Conservation (phyloP, 2,113 vertebrate species). For the Stomatorhinus ivindoensis region DNA sequence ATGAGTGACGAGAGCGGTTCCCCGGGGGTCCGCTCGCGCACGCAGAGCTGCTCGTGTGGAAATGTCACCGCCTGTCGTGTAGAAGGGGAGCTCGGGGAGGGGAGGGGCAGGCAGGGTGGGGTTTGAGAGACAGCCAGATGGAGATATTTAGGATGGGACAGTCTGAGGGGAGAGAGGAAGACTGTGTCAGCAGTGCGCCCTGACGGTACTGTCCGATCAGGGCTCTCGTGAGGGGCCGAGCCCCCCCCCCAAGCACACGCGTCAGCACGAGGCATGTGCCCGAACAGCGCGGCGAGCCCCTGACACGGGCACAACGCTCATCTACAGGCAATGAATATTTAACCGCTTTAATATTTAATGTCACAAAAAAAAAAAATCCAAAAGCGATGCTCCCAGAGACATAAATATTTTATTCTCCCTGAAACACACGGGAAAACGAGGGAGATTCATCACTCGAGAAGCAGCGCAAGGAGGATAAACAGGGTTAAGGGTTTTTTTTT, state of each 20-base stretch:
- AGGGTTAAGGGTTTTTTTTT: neutral
- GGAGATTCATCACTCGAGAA: conserved; percentile 3
- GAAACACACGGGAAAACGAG: neutral
- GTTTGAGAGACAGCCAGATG: neutral
- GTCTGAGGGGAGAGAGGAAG: neutral
- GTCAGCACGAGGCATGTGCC: neutral
- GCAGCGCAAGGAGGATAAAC: neutral
- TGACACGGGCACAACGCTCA: neutral
- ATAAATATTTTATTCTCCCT: conserved; percentile 21
- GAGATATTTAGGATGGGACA: neutral
- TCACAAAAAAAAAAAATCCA: conserved; percentile 11
- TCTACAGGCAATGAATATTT: conserved; percentile 17
- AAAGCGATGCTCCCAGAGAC: conserved; percentile 14
- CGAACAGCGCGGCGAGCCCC: neutral
- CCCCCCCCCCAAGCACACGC: neutral
- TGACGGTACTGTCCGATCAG: no score
- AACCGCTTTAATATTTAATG: conserved; percentile 15
- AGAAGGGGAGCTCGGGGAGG: neutral
- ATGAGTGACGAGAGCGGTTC: neutral
- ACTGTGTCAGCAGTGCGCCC: neutral
- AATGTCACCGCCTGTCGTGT: neutral
- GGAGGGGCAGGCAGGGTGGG: neutral
- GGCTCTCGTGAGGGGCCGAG: neutral
- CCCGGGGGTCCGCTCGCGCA: neutral
- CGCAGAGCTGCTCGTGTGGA: neutral